Evolutionary conservation across 2,113 vertebrate species (phyloP), one percentile per base, ranked within the genome.

Genomic region (Chloroceryle aenea): DNA sequence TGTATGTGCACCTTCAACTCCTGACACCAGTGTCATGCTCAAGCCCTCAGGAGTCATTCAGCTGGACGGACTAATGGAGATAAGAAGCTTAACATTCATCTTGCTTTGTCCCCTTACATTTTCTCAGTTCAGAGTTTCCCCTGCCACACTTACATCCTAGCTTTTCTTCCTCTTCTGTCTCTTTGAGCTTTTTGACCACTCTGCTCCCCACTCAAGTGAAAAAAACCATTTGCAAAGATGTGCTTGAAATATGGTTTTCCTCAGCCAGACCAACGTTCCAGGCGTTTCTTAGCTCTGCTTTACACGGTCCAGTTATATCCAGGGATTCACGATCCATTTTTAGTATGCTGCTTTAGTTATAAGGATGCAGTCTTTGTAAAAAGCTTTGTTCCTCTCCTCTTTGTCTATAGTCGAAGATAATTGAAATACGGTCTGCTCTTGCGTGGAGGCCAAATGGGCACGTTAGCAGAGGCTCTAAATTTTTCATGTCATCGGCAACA

Each of bases 401-500:
- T 90, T 92, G 75, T 91, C 79, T 95, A 12, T 66, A 80, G 74
- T 45, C 63, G 23, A 22, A 90, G 89, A 96, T 94, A 94, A 96
- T 96, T 96, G 95, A 90, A 90, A 90, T 52, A 85, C 68, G 80
- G 71, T 42, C 87, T 90, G 40, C 50, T 93, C 85, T 96, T 90
- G 71, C 61, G 15, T 77, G 92, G 52, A 94, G 87, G 82, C 92
- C 95, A 94, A 96, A 88, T n/a, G 90, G 87, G 92, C 79, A 83
- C 79, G 1, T 83, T 94, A 86, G 75, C 75, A 74, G 87, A 83
- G 85, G 75, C 92, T 95, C 87, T 90, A 83, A 62, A 92, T 96
- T 94, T 97, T 96, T 96, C 91, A 94, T 96, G 91, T 96, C 91
- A 80, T 94, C 85, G 58, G 87, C 93, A 95, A 90, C 93, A 94